Conservation (phyloP, 2,113 vertebrate genomes). For the Malurus elegans region DNA sequence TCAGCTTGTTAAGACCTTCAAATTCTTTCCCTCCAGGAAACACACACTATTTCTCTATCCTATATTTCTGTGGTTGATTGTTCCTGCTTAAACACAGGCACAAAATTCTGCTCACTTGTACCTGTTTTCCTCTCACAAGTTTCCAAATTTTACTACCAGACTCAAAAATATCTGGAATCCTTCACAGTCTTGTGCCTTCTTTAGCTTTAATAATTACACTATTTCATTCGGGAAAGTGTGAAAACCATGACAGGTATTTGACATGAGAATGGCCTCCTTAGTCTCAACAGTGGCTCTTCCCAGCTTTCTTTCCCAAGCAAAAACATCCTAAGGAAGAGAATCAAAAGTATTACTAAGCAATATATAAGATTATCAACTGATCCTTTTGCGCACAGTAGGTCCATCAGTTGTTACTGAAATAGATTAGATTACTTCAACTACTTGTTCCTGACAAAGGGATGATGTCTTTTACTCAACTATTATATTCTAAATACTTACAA, state of each 20-base stretch:
- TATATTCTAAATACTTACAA: background rate
- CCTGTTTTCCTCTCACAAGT: rapidly evolving
- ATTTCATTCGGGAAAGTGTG: background rate
- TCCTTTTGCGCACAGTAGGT: background rate
- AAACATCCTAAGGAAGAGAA: background rate
- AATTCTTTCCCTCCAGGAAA: background rate
- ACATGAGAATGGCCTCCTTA: background rate
- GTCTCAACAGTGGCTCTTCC: background rate
- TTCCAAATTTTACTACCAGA: background rate
- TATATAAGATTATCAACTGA: background rate
- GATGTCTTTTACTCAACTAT: background rate
- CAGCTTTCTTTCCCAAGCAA: background rate
- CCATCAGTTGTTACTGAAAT: background rate
- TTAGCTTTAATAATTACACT: background rate
- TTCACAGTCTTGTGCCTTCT: background rate
- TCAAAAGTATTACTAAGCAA: background rate
- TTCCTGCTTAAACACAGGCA: background rate
- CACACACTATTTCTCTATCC: background rate
- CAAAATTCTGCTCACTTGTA: background rate
- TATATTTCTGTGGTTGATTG: background rate
- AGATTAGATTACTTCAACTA: background rate
- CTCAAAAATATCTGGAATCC: background rate
- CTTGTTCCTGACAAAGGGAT: background rate
- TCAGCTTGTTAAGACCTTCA: background rate
- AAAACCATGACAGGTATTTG: background rate